These are phyloP conservation scores for Salminus brasiliensis DNA, from an alignment of 2,113 vertebrate species.

Conservation along the genomic window DNA sequence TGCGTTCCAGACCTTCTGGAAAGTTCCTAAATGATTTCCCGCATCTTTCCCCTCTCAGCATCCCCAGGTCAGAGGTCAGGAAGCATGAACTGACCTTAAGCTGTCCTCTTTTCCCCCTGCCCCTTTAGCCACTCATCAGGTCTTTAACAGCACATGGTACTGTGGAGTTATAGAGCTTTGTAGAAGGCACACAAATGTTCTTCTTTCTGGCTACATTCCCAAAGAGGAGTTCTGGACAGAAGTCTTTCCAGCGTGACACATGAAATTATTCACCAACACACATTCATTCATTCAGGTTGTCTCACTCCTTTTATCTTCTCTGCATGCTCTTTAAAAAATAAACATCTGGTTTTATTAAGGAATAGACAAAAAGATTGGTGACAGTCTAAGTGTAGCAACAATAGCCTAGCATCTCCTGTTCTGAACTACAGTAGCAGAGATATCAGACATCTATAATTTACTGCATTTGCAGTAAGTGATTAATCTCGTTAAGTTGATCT, in stretches of 20 bases:
- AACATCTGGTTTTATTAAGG: neutral
- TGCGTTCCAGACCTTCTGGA: slow-evolving; percentile 1
- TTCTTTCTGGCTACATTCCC: neutral
- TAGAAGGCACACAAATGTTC: neutral
- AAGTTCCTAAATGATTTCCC: neutral
- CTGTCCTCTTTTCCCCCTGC: neutral
- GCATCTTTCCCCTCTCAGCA: slow-evolving; percentile 1
- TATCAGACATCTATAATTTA: neutral
- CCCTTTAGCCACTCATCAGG: neutral
- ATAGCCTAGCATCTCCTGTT: too few species aligned
- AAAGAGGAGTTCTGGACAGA: neutral
- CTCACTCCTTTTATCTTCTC: neutral
- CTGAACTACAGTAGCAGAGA: too few species aligned
- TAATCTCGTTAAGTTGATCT: too few species aligned
- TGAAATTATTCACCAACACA: neutral
- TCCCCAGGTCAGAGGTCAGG: neutral
- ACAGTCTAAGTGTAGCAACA: too few species aligned
- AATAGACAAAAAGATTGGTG: too few species aligned
- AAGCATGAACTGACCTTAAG: neutral
- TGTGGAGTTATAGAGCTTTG: neutral
- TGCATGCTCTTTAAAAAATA: neutral
- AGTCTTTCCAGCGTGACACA: neutral
- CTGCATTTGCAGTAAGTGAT: neutral
- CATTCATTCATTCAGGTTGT: neutral
- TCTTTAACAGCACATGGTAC: neutral